phyloP scores from a whole-genome alignment of 2,888 invertebrate genomes.

The Rhimphoctona megacephalus region DNA sequence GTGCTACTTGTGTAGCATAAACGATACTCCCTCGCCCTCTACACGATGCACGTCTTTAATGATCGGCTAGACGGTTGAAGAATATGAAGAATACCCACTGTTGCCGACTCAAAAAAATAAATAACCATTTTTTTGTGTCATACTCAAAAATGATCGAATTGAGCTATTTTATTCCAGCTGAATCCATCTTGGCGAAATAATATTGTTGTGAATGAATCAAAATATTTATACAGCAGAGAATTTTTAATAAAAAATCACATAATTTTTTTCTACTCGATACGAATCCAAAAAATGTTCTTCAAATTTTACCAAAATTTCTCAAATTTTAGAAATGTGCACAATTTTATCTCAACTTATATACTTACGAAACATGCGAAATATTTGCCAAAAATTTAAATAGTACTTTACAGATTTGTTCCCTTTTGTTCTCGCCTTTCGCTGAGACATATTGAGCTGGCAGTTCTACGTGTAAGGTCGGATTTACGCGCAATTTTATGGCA shows the following conservation, averaged over 20 bases:
- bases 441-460: background rate
- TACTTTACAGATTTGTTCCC: background rate
- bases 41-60: slow-evolving; percentile 19
- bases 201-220: background rate
- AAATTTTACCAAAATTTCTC: background rate
- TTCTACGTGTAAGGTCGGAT: background rate
- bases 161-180: background rate
- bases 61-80: slow-evolving; percentile 5
- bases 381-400: background rate
- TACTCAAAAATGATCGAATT: background rate
- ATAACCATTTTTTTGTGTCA: background rate
- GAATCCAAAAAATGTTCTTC: too few relatives aligned
- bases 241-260: background rate
- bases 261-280: background rate
- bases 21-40: slow-evolving; percentile 20
- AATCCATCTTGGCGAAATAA: background rate
- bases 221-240: too few relatives aligned
- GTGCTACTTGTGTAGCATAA: slow-evolving; percentile 39
- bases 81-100: background rate
- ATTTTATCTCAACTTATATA: too few relatives aligned
- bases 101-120: background rate
- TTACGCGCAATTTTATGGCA: background rate
- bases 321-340: background rate
- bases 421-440: background rate
- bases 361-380: background rate